Evolutionary conservation across 2,797 vertebrate genomes (phyloP), one percentile per base, ranked within the genome.

Genomic region (Hephaestus fuliginosus): DNA sequence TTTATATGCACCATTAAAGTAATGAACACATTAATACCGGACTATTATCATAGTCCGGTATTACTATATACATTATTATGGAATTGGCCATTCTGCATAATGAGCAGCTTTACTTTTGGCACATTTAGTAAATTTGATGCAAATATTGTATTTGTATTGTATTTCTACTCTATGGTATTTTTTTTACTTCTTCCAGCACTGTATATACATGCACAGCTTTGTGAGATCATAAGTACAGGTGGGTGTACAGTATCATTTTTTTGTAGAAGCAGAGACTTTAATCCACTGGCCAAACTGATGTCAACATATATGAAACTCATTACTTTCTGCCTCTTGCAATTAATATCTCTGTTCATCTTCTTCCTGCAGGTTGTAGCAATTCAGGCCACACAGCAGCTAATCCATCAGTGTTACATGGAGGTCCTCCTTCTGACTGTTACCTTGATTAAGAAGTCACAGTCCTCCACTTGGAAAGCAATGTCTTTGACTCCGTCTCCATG

Each of bases 401-500:
- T n/a, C n/a, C 20, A 22, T 64, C 22, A 53, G 2, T 7, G 2
- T 36, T 15, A 57, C 48, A 70, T 13, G 39, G 3, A 4, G 7
- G 7, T 20, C 9, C n/a, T 52, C 7, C 18, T 64, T 17, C 8
- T 53, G 20, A 14, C 6, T 25, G 17, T 84, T 94, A 96, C 96
- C 96, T 96, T 93, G 72, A 96, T 72, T 86, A 97, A 80, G 86
- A 92, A 96, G 66, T 96, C 95, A 86, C 95, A 96, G 91, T 97
- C 95, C 89, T 97, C 96, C 80, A 97, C 96, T 71, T 96, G 95
- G 87, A 97, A 97, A 12, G 96, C 93, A 0, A 97, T 78, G 82
- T 97, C 96, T 89, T 96, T 97, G 61, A 94, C 96, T 30, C 90
- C 94, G 13, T 97, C 96, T 39, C 96, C 96, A 5, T 96, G 96